Evolutionary conservation across 2,888 invertebrate species (phyloP), one percentile per base, ranked within the genome.

Genomic region (Megalurothrips usitatus): DNA sequence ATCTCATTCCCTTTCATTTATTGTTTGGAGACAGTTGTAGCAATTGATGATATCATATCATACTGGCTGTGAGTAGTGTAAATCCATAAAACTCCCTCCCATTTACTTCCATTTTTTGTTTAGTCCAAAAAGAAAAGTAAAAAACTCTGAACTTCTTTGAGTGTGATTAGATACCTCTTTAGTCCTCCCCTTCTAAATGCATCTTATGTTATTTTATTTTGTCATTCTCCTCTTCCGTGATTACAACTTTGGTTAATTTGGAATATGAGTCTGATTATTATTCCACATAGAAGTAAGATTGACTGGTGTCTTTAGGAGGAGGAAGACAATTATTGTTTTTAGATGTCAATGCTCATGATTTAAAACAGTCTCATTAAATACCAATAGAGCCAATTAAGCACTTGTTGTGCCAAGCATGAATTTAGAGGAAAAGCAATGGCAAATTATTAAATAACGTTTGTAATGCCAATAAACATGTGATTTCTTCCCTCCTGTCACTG

Each of bases 41-140:
- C 68, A 75, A 75, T 12, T 58, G 58, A 75, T 75, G 68, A n/a
- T 75, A 26, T 75, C 68, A 75, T 75, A 75, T 75, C 68, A 26
- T 75, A 75, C 68, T 75, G 68, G 68, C 68, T 75, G 68, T 75
- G 68, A 75, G 68, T 75, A 75, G 68, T 75, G 68, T 75, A 26
- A 75, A 43, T 43, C 34, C 34, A 43, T 43, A 4, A 2, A 43
- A 43, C 34, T 43, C 34, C 34, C 34, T 43, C 34, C 34, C 34
- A 43, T 43, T 43, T 43, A 43, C 6, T 43, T 43, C 34, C 34
- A 43, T 43, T 43, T 43, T 43, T 43, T 43, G 34, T 43, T 2
- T 43, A 43, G 34, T 43, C 34, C 34, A 43, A 43, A 43, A 43
- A 43, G 6, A 43, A 43, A 43, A 43, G 34, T 4, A 43, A 43